These are phyloP conservation scores for Cololabis saira DNA, from an alignment of 2,113 vertebrate genomes.

Conservation along the genomic window DNA sequence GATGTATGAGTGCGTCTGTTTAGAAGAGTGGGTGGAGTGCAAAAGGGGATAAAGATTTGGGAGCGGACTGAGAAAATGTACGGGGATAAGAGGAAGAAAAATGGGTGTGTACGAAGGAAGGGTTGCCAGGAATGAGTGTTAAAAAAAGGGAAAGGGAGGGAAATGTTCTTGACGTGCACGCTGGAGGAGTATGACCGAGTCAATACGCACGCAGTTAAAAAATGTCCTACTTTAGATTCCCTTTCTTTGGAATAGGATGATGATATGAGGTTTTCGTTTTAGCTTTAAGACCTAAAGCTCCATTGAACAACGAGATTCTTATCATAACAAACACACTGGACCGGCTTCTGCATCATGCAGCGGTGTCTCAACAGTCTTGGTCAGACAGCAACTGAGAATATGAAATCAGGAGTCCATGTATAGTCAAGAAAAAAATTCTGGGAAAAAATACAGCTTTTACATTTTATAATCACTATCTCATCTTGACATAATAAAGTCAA, in stretches of 20 bases:
- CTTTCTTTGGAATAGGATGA: slow-evolving; percentile 17
- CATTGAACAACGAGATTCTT: slow-evolving; percentile 21
- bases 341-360: slow-evolving; percentile 1
- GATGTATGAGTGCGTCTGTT: slow-evolving; percentile 56
- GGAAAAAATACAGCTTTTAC: too few relatives aligned
- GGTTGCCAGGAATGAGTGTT: slow-evolving; percentile 21
- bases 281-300: not conserved
- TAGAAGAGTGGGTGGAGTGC: slow-evolving; percentile 39
- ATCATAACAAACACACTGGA: slow-evolving; percentile 12
- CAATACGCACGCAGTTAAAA: slow-evolving; percentile 28
- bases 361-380: slow-evolving; percentile 3
- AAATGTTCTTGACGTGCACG: slow-evolving; percentile 56
- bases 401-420: not conserved
- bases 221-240: slow-evolving; percentile 42
- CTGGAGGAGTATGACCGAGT: slow-evolving; percentile 69
- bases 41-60: slow-evolving; percentile 24
- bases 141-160: slow-evolving; percentile 19
- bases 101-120: slow-evolving; percentile 31
- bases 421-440: too few relatives aligned
- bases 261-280: slow-evolving; percentile 29
- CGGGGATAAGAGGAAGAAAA: slow-evolving; percentile 14
- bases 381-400: not conserved
- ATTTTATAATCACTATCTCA: too few relatives aligned
- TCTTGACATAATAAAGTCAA: too few relatives aligned
- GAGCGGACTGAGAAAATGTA: slow-evolving; percentile 30